Evolutionary conservation across 2,888 invertebrate species (phyloP), one percentile per base, ranked within the genome.

Genomic region (Limnephilus lunatus): DNA sequence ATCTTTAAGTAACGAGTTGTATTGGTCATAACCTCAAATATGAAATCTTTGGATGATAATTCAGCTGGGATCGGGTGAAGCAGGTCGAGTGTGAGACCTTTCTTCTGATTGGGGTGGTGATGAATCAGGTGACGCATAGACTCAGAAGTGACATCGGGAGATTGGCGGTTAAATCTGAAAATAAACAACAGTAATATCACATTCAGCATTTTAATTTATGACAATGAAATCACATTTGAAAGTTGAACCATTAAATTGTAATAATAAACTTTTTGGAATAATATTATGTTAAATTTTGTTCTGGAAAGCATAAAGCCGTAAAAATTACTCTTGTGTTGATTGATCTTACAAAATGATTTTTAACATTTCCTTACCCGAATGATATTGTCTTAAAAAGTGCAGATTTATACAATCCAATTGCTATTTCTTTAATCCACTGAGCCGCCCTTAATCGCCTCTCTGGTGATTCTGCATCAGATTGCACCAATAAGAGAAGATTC

Each of bases 341-440:
- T 81, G 11, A 19, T 68, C 25, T 32, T 81, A 81, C 85, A 85
- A 81, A 30, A 31, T 31, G 14, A 15, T 82, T 82, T 15, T 15
- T 30, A 25, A 82, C 19, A 86, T 86, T 19, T 87, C 53, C 89
- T 92, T 91, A 92, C 92, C 68, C 53, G 25, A 82, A 35, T 15
- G 90, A 35, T n/a, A 93, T 31, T 80, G 83, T n/a, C 83, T 94
- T 93, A 94, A 95, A 95, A 14, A 95, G 93, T 93, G 95, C 95
- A 1, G 95, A 95, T 94, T 95, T 96, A 86, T 95, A 94, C 44
- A 95, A 94, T 93, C 96, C 95, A 91, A 94, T 94, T 85, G 96
- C 95, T 94, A 97, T 96, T 94, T 96, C 95, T 90, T 95, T 95
- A 32, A 96, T 94, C 97, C 97, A 97, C 48, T 96, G 94, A n/a